Percentiles rank a stretch among this genome's conserved stretches.
Conservation (phyloP, 2,113 vertebrate genomes). For the Ceratotherium simum region DNA sequence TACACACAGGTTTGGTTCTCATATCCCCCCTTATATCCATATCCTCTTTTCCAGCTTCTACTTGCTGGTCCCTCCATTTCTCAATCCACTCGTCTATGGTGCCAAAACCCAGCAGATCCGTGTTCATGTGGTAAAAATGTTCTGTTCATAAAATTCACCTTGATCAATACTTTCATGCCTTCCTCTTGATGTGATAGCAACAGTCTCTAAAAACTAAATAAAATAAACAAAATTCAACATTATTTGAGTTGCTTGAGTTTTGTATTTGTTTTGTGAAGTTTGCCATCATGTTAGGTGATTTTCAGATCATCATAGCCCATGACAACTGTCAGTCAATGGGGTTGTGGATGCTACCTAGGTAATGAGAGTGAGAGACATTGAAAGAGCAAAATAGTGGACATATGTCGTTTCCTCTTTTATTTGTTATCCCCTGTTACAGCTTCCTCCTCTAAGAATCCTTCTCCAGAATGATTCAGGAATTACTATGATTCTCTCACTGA, state of each 20-base stretch:
- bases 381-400: background rate
- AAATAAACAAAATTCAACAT: background rate
- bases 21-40: slow-evolving; percentile 6
- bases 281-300: background rate
- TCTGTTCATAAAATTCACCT: background rate
- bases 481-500: background rate
- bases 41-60: slow-evolving; percentile 19
- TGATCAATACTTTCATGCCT: background rate
- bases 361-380: background rate
- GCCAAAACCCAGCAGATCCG: background rate
- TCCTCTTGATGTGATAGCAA: background rate
- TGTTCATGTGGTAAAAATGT: background rate
- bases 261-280: background rate
- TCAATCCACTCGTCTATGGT: background rate
- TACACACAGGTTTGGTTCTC: slow-evolving; percentile 30
- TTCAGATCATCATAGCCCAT: background rate
- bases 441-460: background rate
- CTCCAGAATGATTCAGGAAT: background rate
- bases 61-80: slow-evolving; percentile 11
- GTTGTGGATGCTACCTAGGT: background rate
- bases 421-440: background rate
- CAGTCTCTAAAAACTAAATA: background rate
- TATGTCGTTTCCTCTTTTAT: background rate
- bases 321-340: fast-evolving
- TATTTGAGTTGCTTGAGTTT: background rate